Percentiles rank a stretch among this genome's conserved stretches.
phyloP scores from a whole-genome alignment of 2,797 vertebrate species.

The Micromesistius poutassou region DNA sequence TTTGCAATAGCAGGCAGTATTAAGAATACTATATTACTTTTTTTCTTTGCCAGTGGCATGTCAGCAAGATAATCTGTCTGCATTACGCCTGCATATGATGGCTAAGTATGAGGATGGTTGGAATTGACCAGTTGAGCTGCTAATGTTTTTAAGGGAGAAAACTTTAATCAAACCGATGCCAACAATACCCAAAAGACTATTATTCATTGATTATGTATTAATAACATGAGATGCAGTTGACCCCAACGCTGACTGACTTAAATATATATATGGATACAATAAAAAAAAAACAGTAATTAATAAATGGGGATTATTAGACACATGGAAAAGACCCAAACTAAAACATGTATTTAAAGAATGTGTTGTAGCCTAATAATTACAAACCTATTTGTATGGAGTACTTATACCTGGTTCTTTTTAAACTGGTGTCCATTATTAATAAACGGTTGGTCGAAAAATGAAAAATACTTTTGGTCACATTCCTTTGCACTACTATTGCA shows the following conservation, averaged over 20 bases:
- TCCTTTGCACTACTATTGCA: neutral
- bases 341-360: neutral
- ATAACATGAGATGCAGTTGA: neutral
- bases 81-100: neutral
- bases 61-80: neutral
- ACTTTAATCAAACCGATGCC: neutral
- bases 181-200: neutral
- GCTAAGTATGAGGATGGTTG: neutral
- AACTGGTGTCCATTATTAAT: constrained; percentile 30
- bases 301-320: neutral
- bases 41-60: neutral
- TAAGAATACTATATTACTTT: neutral
- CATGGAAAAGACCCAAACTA: neutral
- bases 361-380: neutral
- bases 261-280: too few species aligned
- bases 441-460: neutral
- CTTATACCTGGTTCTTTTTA: constrained; percentile 36
- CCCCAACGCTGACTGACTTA: neutral
- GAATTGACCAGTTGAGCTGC: neutral
- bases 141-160: neutral
- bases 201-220: neutral
- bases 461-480: neutral
- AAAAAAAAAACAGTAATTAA: too few species aligned
- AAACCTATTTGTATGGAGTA: constrained; percentile 36
- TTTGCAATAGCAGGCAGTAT: neutral